These are phyloP conservation scores for Drosophila prosaltans DNA, from an alignment of 1,140 invertebrate genomes.

Conservation along the genomic window DNA sequence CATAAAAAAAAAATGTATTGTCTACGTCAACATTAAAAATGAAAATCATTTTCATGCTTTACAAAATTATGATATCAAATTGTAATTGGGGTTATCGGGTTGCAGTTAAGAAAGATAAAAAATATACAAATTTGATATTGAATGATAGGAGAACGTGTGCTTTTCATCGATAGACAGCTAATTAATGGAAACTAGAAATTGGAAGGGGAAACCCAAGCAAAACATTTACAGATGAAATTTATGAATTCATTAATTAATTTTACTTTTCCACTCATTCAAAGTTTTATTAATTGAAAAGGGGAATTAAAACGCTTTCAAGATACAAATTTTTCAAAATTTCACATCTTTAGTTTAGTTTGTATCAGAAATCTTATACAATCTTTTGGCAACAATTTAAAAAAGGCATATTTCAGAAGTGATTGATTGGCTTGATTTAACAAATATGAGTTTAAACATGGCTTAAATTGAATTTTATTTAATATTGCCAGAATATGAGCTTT, in stretches of 20 bases:
- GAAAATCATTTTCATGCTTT: neutral
- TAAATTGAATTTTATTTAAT: neutral
- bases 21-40: too few species aligned
- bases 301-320: too few species aligned
- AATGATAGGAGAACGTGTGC: neutral
- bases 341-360: too few species aligned
- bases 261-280: too few species aligned
- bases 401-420: neutral
- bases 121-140: neutral
- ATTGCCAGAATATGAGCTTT: neutral
- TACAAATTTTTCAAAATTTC: too few species aligned
- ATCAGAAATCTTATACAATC: neutral
- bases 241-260: too few species aligned
- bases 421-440: neutral
- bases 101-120: neutral
- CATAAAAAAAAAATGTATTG: constrained; percentile 13
- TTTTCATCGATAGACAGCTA: too few species aligned
- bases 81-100: neutral
- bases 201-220: too few species aligned
- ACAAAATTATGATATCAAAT: neutral
- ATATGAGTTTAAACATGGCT: constrained; percentile 3
- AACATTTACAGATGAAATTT: too few species aligned
- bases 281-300: too few species aligned
- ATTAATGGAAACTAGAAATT: too few species aligned
- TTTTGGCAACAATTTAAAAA: neutral